These are phyloP conservation scores for Chesias legatella DNA, from an alignment of 2,888 invertebrate genomes.

Conservation along the genomic window DNA sequence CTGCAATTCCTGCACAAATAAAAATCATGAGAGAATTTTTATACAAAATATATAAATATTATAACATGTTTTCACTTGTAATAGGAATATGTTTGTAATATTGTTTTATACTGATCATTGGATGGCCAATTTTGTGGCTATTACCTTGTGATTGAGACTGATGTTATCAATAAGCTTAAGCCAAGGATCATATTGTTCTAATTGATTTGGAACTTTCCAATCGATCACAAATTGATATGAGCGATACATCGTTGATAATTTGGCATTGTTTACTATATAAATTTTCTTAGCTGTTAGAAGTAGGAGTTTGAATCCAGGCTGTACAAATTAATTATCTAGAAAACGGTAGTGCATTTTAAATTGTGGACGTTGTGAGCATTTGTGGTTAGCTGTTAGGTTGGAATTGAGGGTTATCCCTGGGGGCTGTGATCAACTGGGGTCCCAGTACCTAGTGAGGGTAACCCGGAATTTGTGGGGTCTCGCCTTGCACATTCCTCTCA, in stretches of 20 bases:
- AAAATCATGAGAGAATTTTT: slow-evolving; percentile 58
- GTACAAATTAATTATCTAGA: slow-evolving; percentile 75
- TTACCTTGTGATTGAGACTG: slow-evolving; percentile 67
- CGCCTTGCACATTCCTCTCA: slow-evolving; percentile 12
- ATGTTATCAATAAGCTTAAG: slow-evolving; percentile 67
- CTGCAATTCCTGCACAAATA: slow-evolving; percentile 49
- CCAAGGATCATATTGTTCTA: slow-evolving; percentile 33
- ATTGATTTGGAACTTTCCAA: slow-evolving; percentile 36
- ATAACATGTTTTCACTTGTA: slow-evolving; percentile 44
- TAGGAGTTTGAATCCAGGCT: slow-evolving; percentile 75
- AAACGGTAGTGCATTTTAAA: slow-evolving; percentile 77
- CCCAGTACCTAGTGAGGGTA: slow-evolving; percentile 10
- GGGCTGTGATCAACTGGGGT: slow-evolving; percentile 40
- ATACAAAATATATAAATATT: slow-evolving; percentile 28
- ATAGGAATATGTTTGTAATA: slow-evolving; percentile 53
- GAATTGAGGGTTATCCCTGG: slow-evolving; percentile 52
- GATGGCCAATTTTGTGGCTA: slow-evolving; percentile 45
- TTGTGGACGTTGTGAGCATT: slow-evolving; percentile 66
- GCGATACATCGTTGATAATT: slow-evolving; percentile 42
- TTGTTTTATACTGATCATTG: slow-evolving; percentile 50
- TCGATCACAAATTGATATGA: slow-evolving; percentile 42
- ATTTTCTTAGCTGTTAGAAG: slow-evolving; percentile 72
- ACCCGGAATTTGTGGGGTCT: neutral
- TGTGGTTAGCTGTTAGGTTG: slow-evolving; percentile 65
- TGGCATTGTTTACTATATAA: slow-evolving; percentile 63